Evolutionary conservation across 2,797 vertebrate species (phyloP).

Genomic region (Rhyacichthys aspro): DNA sequence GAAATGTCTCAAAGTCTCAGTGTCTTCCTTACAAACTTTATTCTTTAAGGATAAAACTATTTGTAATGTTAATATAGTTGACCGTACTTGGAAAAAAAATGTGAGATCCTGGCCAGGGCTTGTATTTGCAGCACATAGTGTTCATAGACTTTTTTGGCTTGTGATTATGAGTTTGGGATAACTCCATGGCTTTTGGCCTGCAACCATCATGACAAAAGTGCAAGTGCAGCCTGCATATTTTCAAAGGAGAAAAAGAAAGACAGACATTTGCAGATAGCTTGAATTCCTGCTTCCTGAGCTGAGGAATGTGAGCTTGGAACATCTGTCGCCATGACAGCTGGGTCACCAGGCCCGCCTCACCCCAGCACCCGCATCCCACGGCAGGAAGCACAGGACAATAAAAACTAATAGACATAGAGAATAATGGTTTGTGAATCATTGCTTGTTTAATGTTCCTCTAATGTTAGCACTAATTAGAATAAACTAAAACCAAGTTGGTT

Average conservation of each 20-base stretch:
- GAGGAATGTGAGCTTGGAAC: slow-evolving; percentile 76
- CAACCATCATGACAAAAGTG: slow-evolving; percentile 54
- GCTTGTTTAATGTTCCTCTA: background rate
- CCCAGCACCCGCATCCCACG: slow-evolving; percentile 11
- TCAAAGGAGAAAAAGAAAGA: slow-evolving; percentile 28
- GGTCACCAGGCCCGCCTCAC: slow-evolving; percentile 63
- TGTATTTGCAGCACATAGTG: slow-evolving; percentile 1
- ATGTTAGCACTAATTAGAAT: background rate
- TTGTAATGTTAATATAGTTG: slow-evolving; percentile 8
- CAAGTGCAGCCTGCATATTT: slow-evolving; percentile 68
- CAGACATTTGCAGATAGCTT: slow-evolving; percentile 64
- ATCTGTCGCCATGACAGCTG: slow-evolving; percentile 79
- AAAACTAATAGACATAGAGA: slow-evolving; percentile 3
- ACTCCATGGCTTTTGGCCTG: slow-evolving; percentile 36
- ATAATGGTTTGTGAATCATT: background rate
- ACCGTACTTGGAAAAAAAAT: background rate
- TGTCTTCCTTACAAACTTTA: slow-evolving; percentile 7
- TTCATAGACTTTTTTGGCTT: slow-evolving; percentile 16
- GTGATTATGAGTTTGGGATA: slow-evolving; percentile 62
- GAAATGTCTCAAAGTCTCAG: slow-evolving; percentile 65
- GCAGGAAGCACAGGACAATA: background rate
- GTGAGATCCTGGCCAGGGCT: slow-evolving; percentile 8
- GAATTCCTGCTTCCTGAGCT: slow-evolving; percentile 75
- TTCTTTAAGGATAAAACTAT: slow-evolving; percentile 11
- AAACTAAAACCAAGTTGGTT: background rate